These are phyloP conservation scores for Chelonus formosanus DNA, from an alignment of 2,888 invertebrate species.

Conservation along the genomic window DNA sequence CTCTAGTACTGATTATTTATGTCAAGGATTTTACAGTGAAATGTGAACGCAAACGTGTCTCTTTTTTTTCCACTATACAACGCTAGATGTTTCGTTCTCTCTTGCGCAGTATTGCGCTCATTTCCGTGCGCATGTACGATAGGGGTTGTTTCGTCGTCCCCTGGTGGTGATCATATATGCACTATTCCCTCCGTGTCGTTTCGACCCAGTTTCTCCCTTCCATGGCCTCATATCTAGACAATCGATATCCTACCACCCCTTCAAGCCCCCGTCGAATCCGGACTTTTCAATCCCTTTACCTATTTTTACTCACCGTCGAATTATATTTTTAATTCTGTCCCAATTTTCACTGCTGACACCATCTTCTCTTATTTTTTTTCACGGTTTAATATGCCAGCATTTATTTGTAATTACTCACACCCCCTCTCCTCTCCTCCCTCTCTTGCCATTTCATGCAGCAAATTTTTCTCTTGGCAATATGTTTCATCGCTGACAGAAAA, in stretches of 20 bases:
- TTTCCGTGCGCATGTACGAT: constrained; percentile 31
- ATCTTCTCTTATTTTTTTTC: no score
- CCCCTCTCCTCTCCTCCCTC: no score
- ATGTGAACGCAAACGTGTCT: constrained; percentile 35
- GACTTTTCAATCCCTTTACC: constrained; percentile 14
- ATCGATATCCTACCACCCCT: constrained; percentile 53
- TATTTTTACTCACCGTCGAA: not conserved
- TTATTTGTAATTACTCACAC: no score
- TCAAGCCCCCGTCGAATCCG: constrained; percentile 25
- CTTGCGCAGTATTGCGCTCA: constrained; percentile 24
- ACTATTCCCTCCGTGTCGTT: constrained; percentile 42
- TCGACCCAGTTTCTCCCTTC: constrained; percentile 61
- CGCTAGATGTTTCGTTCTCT: constrained; percentile 31
- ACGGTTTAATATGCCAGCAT: no score
- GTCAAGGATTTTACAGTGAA: constrained; percentile 57
- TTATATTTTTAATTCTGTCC: not conserved
- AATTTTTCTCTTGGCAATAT: no score
- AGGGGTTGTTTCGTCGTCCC: constrained; percentile 12
- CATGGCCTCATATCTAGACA: constrained; percentile 54
- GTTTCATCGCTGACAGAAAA: no score
- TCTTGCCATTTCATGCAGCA: no score
- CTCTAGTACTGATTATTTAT: constrained; percentile 58
- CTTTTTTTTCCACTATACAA: constrained; percentile 10
- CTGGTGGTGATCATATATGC: no score
- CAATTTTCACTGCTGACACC: no score